Conservation (phyloP, 2,797 vertebrate species). For the Syngnathus acus region DNA sequence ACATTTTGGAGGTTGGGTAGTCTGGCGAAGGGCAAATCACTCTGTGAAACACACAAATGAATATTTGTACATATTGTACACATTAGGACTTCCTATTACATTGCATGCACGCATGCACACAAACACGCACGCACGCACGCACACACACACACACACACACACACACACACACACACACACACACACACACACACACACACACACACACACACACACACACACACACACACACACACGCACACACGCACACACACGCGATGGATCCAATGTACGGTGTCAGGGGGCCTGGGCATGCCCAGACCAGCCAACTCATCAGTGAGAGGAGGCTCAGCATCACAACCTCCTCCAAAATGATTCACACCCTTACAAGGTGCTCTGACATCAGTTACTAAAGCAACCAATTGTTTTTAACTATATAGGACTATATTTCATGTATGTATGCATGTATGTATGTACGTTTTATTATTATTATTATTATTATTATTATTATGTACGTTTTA, state of each 20-base stretch:
- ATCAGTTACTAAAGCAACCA: background rate
- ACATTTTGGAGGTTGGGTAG: slow-evolving; percentile 77
- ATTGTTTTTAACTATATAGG: background rate
- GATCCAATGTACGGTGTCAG: slow-evolving; percentile 53
- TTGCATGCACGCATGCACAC: slow-evolving; percentile 21
- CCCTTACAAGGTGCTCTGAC: background rate
- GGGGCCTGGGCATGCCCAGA: slow-evolving; percentile 61
- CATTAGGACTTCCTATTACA: too few relatives aligned
- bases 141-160: slow-evolving; percentile 39
- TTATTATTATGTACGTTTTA: background rate
- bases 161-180: background rate
- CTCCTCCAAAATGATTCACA: slow-evolving; percentile 5
- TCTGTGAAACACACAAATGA: slow-evolving; percentile 53
- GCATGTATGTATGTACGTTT: too few relatives aligned
- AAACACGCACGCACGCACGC: slow-evolving; percentile 10
- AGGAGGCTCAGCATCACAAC: slow-evolving; percentile 30
- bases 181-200: background rate
- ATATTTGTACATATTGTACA: background rate
- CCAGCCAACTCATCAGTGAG: slow-evolving; percentile 60
- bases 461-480: too few relatives aligned
- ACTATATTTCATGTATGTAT: background rate
- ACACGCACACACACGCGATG: slow-evolving; percentile 54
- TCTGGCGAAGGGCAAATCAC: slow-evolving; percentile 72
- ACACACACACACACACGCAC: slow-evolving; percentile 8
- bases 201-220: background rate